Base-by-base conservation (phyloP, 1,140 invertebrate species). In the Doryteuthis pealeii region DNA sequence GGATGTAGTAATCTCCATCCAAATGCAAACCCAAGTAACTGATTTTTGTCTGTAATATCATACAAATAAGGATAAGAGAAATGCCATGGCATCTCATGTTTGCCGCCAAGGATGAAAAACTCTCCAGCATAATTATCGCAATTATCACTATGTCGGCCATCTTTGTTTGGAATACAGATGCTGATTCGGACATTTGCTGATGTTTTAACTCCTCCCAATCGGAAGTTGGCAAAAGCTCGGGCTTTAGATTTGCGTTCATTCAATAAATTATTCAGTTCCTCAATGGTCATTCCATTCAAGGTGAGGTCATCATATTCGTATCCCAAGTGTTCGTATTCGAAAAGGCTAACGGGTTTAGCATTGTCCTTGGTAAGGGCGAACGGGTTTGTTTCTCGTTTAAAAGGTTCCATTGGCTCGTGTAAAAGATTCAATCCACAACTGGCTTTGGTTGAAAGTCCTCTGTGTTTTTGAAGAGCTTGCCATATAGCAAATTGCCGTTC, bases 71-170 rank as follows among this genome's bases (percentile, higher is more conserved):
- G 78, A 43, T 65, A 35, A 28, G 40, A 18, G 73, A 75, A 80
- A 31, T 54, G 32, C 78, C 78, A 80, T 0, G 76, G 70, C 76
- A 76, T 76, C 43, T 80, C 76, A 28, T 62, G 54, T 54, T 72
- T 30, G 15, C 78, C 78, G n/a, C 78, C 78, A 18, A 80, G 75
- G n/a, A 77, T 68, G 72, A 80, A 80, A 71, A 80, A 76, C 22
- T 76, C 72, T 2, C 78, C 78, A 3, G 78, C 76, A 32, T 67
- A 69, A 43, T 76, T 73, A 30, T 71, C 72, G 35, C 72, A 31
- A 22, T 74, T 70, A 6, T 45, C 71, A n/a, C 22, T 6, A 18
- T 71, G 40, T 26, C 3, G 26, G 30, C 70, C 22, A 22, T 75
- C 71, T 15, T 54, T 54, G 43, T n/a, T 32, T 2, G 67, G 43